Percentiles rank a stretch among this genome's conserved stretches.
Conservation (phyloP, 2,888 invertebrate species). For the Catocala fraxini region DNA sequence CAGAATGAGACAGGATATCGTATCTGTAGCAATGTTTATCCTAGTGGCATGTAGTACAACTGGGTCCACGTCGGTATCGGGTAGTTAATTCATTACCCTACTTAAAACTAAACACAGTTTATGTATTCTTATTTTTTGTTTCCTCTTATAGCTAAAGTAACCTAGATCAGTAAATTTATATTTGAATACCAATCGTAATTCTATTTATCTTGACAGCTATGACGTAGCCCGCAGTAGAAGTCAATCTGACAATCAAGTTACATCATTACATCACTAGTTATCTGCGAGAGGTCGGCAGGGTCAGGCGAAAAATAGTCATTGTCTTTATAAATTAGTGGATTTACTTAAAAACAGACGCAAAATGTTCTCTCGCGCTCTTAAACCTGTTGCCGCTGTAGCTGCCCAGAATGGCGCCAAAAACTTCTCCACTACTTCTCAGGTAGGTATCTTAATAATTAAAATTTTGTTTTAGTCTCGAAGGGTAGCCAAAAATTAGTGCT, state of each 20-base stretch:
- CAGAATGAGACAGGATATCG: too few species aligned
- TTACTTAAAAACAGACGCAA: conserved; percentile 47
- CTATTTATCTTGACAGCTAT: background rate
- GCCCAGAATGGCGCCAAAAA: conserved; percentile 87
- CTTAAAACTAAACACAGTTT: too few species aligned
- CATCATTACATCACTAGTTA: conserved; percentile 54
- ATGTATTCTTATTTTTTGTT: too few species aligned
- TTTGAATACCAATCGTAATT: background rate
- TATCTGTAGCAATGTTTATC: too few species aligned
- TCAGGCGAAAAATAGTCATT: conserved; percentile 58
- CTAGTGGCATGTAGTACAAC: too few species aligned
- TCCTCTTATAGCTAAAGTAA: too few species aligned
- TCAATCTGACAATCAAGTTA: conserved; percentile 28
- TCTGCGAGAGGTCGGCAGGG: conserved; percentile 73
- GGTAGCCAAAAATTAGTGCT: conserved; percentile 6
- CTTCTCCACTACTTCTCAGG: conserved; percentile 88
- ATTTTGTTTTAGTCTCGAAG: background rate
- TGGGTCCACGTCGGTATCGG: too few species aligned
- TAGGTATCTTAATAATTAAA: conserved; percentile 50
- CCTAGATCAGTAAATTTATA: background rate
- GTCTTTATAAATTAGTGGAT: conserved; percentile 40
- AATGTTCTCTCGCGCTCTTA: conserved; percentile 90
- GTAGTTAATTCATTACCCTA: too few species aligned
- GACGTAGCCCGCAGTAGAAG: background rate
- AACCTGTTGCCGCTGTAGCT: conserved; percentile 81